Conservation (phyloP, 2,888 invertebrate genomes). For the Limnephilus rhombicus region DNA sequence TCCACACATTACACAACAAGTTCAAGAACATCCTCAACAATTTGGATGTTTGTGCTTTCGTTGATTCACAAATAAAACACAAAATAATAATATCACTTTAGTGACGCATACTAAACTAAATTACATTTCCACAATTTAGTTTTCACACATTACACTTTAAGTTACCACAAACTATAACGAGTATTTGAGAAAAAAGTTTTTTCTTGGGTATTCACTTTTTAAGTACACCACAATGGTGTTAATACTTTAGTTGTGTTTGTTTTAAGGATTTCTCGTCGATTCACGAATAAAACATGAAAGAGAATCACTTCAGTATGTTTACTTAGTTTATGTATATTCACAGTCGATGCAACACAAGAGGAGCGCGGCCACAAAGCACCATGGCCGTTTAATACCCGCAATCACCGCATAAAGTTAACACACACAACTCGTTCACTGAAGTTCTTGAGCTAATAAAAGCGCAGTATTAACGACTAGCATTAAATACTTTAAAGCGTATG, state of each 20-base stretch:
- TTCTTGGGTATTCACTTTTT: background rate
- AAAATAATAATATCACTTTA: background rate
- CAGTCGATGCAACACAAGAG: background rate
- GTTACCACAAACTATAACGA: background rate
- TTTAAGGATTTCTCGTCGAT: background rate
- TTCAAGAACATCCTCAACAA: background rate
- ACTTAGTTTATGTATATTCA: background rate
- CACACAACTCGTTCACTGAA: constrained; percentile 43
- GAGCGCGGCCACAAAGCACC: constrained; percentile 11
- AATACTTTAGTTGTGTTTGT: background rate
- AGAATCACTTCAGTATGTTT: background rate
- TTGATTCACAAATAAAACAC: background rate
- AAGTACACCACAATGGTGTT: background rate
- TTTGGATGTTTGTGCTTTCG: background rate
- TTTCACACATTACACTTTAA: background rate
- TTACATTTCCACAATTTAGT: background rate
- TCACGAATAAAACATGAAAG: background rate
- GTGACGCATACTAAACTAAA: too few species aligned
- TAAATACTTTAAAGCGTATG: constrained; percentile 64
- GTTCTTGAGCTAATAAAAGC: constrained; percentile 63
- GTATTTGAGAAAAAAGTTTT: background rate
- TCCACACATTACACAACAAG: too few species aligned
- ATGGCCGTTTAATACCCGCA: background rate
- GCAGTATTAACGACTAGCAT: constrained; percentile 61
- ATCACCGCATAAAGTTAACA: constrained; percentile 39